Percentiles rank a stretch among this genome's conserved stretches.
Conservation (phyloP, 2,113 vertebrate species). For the Loxodonta africana region DNA sequence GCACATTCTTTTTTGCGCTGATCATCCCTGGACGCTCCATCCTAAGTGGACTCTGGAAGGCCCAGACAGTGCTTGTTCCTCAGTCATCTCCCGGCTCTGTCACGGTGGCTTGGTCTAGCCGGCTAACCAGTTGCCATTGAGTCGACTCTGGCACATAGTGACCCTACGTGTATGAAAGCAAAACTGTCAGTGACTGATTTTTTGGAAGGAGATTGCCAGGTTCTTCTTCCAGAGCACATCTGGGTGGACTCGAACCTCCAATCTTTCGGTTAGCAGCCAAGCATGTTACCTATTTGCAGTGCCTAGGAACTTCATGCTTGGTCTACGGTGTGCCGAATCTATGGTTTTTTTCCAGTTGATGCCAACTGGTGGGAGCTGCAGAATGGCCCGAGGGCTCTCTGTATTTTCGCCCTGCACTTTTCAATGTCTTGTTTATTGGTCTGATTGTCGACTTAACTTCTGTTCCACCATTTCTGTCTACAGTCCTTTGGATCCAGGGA, state of each 20-base stretch:
- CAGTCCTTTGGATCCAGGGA: accelerated
- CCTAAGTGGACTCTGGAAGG: neutral
- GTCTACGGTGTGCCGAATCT: neutral
- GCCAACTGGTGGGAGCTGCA: neutral
- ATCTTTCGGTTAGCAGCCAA: neutral
- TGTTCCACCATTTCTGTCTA: neutral
- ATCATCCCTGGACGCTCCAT: accelerated
- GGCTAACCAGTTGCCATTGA: neutral
- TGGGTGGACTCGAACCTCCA: neutral
- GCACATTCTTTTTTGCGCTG: neutral
- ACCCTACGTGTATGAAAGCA: neutral
- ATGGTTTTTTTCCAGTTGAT: neutral
- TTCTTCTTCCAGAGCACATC: neutral
- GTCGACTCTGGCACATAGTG: neutral
- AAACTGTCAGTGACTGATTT: neutral
- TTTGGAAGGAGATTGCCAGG: neutral
- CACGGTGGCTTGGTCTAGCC: neutral
- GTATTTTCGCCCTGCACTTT: neutral
- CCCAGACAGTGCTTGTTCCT: neutral
- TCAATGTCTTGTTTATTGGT: neutral
- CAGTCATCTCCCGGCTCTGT: neutral
- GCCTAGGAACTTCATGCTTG: neutral
- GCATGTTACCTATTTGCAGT: neutral
- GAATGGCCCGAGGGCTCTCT: neutral
- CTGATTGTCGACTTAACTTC: neutral